These are phyloP conservation scores for Hydriomena furcata DNA, from an alignment of 2,888 invertebrate species.

Conservation along the genomic window DNA sequence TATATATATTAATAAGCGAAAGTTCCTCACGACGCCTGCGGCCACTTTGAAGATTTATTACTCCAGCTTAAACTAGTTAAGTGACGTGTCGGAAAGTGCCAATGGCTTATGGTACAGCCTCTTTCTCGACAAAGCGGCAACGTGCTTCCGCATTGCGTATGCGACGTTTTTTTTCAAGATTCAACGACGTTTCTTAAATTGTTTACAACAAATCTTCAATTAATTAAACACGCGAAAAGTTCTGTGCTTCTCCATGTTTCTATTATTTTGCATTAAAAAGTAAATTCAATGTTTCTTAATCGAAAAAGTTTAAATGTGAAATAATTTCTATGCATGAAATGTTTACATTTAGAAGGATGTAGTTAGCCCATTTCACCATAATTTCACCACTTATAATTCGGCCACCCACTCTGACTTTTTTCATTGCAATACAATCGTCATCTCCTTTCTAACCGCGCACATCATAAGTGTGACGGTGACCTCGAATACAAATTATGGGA, in stretches of 20 bases:
- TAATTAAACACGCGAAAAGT: background rate
- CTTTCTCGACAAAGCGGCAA: constrained; percentile 46
- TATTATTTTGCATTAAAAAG: too few relatives aligned
- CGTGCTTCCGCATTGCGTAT: constrained; percentile 54
- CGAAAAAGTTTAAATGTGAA: too few relatives aligned
- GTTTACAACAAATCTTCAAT: background rate
- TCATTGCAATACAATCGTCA: constrained; percentile 68
- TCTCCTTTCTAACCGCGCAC: constrained; percentile 77
- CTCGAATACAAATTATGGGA: constrained; percentile 81
- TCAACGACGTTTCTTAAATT: background rate
- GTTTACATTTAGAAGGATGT: too few relatives aligned
- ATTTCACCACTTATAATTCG: constrained; percentile 48
- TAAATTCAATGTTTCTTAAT: too few relatives aligned
- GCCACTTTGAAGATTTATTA: constrained; percentile 47
- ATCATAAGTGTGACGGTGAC: constrained; percentile 76
- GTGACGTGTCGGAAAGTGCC: constrained; percentile 51
- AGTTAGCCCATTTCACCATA: constrained; percentile 18
- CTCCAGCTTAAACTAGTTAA: constrained; percentile 36
- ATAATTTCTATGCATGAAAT: too few relatives aligned
- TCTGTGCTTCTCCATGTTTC: too few relatives aligned
- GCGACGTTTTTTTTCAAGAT: constrained; percentile 30
- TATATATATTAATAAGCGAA: constrained; percentile 67
- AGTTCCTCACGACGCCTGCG: constrained; percentile 49
- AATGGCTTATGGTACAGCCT: constrained; percentile 51
- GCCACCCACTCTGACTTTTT: constrained; percentile 70